These are phyloP conservation scores for Oreortyx pictus DNA, from an alignment of 2,797 vertebrate species.

Conservation along the genomic window DNA sequence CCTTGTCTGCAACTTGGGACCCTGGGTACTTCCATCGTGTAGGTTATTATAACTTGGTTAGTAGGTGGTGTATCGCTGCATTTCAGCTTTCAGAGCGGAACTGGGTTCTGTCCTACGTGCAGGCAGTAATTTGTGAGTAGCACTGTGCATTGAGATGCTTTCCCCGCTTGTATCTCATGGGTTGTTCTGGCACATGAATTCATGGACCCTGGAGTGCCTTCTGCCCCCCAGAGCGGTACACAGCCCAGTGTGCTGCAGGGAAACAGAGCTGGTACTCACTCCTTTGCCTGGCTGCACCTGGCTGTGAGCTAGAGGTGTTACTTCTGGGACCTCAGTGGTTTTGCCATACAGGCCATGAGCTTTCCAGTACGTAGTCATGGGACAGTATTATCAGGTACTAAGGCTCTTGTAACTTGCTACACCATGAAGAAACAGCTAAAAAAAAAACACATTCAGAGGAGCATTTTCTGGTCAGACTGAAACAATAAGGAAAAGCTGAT, in stretches of 20 bases:
- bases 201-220: not conserved
- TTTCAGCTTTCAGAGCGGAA: not conserved
- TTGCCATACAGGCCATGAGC: accelerated
- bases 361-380: not conserved
- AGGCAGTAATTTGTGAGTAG: not conserved
- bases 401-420: not conserved
- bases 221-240: not conserved
- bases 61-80: not conserved
- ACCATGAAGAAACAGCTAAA: not conserved
- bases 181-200: not conserved
- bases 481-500: not conserved
- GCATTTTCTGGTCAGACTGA: not conserved
- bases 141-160: not conserved
- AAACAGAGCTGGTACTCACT: not conserved
- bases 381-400: not conserved
- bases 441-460: not conserved
- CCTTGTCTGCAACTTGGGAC: not conserved
- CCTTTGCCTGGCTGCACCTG: not conserved
- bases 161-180: not conserved
- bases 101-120: not conserved
- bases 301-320: not conserved
- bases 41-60: not conserved
- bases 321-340: not conserved
- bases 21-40: not conserved
- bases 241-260: not conserved